These are phyloP conservation scores for Talpa occidentalis DNA, from an alignment of 2,113 vertebrate genomes.

Conservation along the genomic window DNA sequence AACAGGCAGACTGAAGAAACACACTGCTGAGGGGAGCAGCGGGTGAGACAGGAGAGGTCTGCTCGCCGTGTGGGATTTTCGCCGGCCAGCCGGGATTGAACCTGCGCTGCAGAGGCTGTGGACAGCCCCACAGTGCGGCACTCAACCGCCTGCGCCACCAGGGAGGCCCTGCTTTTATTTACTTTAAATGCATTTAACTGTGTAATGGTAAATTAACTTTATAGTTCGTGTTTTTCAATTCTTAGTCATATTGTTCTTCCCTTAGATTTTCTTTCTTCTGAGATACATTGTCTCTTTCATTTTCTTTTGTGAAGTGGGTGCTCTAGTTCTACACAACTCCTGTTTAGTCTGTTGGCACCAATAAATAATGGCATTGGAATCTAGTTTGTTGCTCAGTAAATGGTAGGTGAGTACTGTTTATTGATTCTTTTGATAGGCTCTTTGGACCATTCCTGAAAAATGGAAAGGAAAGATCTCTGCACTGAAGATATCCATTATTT, in stretches of 20 bases:
- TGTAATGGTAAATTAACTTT: background rate
- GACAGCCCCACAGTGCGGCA: too few species aligned
- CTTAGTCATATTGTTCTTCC: conserved; percentile 7
- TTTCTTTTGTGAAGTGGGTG: conserved; percentile 9
- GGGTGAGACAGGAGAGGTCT: too few species aligned
- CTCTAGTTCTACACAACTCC: background rate
- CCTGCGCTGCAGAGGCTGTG: too few species aligned
- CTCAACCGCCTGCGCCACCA: too few species aligned
- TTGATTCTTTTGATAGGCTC: background rate
- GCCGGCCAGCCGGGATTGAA: too few species aligned
- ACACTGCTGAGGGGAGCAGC: too few species aligned
- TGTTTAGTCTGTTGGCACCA: conserved; percentile 11
- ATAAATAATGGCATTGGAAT: conserved; percentile 19
- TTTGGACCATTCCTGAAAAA: conserved; percentile 35
- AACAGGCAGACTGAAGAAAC: too few species aligned
- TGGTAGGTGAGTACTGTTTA: background rate
- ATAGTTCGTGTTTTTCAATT: conserved; percentile 26
- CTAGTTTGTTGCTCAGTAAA: conserved; percentile 48
- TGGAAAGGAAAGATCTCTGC: conserved; percentile 38
- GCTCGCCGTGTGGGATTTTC: too few species aligned
- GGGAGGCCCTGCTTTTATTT: conserved; percentile 3
- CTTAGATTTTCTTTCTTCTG: background rate
- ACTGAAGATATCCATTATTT: conserved; percentile 39
- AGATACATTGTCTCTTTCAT: background rate
- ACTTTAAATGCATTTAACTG: background rate